Base-by-base conservation (phyloP, 2,113 vertebrate species). In the Vanacampus margaritifer region DNA sequence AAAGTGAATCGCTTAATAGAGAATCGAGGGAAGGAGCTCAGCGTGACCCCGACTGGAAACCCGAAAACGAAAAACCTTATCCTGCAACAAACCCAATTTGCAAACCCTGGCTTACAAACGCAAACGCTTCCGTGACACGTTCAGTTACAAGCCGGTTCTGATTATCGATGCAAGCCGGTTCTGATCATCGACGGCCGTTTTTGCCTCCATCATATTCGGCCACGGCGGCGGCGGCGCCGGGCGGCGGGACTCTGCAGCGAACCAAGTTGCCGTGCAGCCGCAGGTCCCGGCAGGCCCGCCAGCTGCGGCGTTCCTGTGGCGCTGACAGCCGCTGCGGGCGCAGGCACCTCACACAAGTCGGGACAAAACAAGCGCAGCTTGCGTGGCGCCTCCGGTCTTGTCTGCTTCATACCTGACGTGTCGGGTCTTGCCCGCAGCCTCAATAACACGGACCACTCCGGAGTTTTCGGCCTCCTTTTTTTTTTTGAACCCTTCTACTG, bases 301-400 rank as follows among this genome's bases (percentile, higher is more conserved):
- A 91, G 92, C 91, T 89, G 91, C 89, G 91, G 92, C 91, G 80
- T 93, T 94, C 93, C 84, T 91, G 90, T 79, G 93, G 93, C 94
- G 90, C 92, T 94, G 93, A 95, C 92, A 91, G 91, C 89, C 74
- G 94, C 96, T 95, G 94, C 93, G 93, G 95, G 96, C 94, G 92
- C 92, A 90, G 87, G 91, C 93, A 92, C 86, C 26, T 26, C 82
- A 93, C 92, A 90, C 96, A 95, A 95, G 96, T 95, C 93, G 90
- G 89, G 94, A 95, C 96, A 88, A 88, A 92, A 93, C 93, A 93
- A 94, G 95, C 89, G 88, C 79, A 73, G 86, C 28, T 32, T 32
- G 28, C 88, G 86, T 92, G 95, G 97, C 96, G 95, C 96, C 96
- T 98, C 96, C 94, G 94, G 95, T 98, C 97, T 96, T 98, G 97